These are phyloP conservation scores for Halcyon chelicuti DNA, from an alignment of 2,797 vertebrate genomes.

Conservation along the genomic window DNA sequence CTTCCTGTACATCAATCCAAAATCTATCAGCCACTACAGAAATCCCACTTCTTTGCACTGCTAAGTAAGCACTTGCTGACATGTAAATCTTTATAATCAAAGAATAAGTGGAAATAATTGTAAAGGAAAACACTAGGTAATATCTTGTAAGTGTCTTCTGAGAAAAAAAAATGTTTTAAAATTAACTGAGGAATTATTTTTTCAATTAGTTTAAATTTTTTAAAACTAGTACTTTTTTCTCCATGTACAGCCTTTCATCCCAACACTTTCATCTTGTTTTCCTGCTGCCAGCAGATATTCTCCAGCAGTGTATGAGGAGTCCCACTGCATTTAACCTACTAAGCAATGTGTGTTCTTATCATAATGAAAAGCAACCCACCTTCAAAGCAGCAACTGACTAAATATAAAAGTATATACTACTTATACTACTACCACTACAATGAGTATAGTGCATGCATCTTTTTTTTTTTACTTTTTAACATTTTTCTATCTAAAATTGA, in stretches of 20 bases:
- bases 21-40: neutral
- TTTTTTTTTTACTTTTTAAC: neutral
- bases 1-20: neutral
- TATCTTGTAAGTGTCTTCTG: rapidly evolving
- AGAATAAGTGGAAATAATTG: neutral
- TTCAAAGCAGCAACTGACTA: neutral
- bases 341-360: neutral
- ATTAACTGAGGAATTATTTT: neutral
- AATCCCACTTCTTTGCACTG: neutral
- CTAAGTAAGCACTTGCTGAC: neutral
- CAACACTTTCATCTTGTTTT: neutral
- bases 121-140: neutral
- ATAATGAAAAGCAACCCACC: neutral
- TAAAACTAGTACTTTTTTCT: neutral
- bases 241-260: neutral
- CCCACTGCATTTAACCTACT: neutral
- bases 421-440: too few species aligned
- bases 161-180: neutral
- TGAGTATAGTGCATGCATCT: rapidly evolving
- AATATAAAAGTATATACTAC: neutral
- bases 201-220: neutral
- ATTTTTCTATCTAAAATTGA: neutral
- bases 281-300: neutral
- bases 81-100: neutral
- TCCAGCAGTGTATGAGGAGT: neutral